Evolutionary conservation across 2,113 vertebrate species (phyloP), one percentile per base, ranked within the genome.

Genomic region (Macaca nemestrina): DNA sequence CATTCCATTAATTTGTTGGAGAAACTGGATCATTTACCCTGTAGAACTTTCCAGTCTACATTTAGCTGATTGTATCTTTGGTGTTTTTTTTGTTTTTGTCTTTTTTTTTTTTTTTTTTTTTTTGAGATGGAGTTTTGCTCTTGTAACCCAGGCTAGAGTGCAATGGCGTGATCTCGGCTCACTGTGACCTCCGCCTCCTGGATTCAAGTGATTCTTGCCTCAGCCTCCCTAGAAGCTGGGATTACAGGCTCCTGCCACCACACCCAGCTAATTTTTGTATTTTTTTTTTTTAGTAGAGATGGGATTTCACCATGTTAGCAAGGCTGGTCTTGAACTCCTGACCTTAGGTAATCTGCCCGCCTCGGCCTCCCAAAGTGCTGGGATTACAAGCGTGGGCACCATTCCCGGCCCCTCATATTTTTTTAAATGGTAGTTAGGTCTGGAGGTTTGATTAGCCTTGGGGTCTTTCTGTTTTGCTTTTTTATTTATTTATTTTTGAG

Each of bases 1-100:
- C 3, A 76, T 91, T 90, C 68, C 64, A 93, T 96, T 95, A 67
- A 91, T 84, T 95, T 96, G 59, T 86, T 72, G 75, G 72, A 61
- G 87, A 96, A 87, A 92, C 59, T 80, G 70, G 68, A 79, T 95
- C 83, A 93, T 75, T 90, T 84, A 79, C 61, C 92, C 76, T 93
- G 88, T 61, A 64, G 92, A 97, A 96, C 80, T 96, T 97, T 97
- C 73, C 59, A 86, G 73, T 94, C 82, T 97, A 52, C 92, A 82
- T 93, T 93, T 95, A 96, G 90, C 72, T 48, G 68, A 90, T 90
- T 78, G 67, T 79, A 83, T 90, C 75, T 81, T 72, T 93, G 78
- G 61, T 93, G 35, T 72, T 38, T 89, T 89, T 93, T 93, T 93
- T 92, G 72, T 93, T 78, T 86, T 78, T 88, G 48, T 7, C 43